Evolutionary conservation across 2,888 invertebrate genomes (phyloP).

Genomic region (Latrodectus elegans): DNA sequence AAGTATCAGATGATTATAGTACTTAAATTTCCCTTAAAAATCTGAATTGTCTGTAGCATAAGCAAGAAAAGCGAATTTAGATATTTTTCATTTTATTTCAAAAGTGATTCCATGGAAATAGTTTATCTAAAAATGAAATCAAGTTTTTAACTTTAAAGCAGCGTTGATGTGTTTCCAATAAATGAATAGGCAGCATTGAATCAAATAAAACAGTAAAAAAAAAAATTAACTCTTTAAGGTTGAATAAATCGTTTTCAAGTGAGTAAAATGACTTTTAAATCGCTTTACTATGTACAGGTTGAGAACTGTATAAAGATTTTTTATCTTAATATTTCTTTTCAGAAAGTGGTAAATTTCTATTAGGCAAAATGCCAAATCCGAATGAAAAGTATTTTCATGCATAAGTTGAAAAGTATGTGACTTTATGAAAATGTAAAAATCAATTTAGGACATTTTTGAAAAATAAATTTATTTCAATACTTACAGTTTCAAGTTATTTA

Average conservation of each 20-base stretch:
- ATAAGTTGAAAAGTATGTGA: no score
- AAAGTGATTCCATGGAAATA: neutral
- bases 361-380: slow-evolving; percentile 30
- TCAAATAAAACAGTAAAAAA: no score
- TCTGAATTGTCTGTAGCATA: neutral
- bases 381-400: neutral
- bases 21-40: no score
- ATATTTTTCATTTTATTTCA: neutral
- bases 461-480: no score
- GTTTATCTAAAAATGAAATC: no score
- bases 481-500: no score
- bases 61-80: neutral
- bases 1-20: no score
- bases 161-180: no score
- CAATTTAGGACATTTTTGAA: no score
- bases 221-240: neutral
- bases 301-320: slow-evolving; percentile 6
- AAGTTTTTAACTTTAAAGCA: no score
- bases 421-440: no score
- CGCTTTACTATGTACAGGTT: slow-evolving; percentile 19
- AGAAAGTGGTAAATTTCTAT: neutral
- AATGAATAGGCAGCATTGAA: no score
- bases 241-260: slow-evolving; percentile 20
- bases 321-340: neutral
- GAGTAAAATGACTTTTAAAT: slow-evolving; percentile 51